phyloP scores from a whole-genome alignment of 1,140 invertebrate genomes.

The Dreissena polymorpha region DNA sequence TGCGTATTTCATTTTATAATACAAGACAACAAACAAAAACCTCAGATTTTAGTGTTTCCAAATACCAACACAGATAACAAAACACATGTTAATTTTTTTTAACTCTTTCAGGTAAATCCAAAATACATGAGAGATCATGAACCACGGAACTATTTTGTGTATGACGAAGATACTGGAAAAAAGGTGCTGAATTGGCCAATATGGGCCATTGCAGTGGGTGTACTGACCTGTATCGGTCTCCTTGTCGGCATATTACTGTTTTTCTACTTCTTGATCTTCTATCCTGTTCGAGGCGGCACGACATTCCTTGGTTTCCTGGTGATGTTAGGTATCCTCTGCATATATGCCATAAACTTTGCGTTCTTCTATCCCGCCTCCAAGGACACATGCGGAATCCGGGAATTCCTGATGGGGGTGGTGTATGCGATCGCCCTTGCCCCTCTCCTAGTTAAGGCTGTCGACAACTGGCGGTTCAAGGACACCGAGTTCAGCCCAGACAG shows the following conservation, averaged over 20 bases:
- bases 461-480: conserved; percentile 78
- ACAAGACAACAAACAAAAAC: too few species aligned
- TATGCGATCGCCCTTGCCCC: conserved; percentile 80
- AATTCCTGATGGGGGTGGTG: conserved; percentile 78
- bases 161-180: conserved; percentile 54
- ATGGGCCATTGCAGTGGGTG: conserved; percentile 76
- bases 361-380: conserved; percentile 80
- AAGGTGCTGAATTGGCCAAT: conserved; percentile 71
- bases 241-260: conserved; percentile 77
- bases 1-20: too few species aligned
- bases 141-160: conserved; percentile 71
- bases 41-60: too few species aligned
- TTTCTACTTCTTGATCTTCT: conserved; percentile 79
- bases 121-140: conserved; percentile 52
- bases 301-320: conserved; percentile 80
- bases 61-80: too few species aligned
- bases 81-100: too few species aligned
- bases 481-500: conserved; percentile 63
- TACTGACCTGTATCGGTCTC: conserved; percentile 76
- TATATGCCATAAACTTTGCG: conserved; percentile 81
- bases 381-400: conserved; percentile 78
- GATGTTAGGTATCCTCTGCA: conserved; percentile 80
- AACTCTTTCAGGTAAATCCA: conserved; percentile 3
- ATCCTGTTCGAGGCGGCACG: conserved; percentile 79
- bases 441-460: conserved; percentile 80